Base-by-base conservation (phyloP, 2,113 vertebrate species). In the Rhinogobius similis region DNA sequence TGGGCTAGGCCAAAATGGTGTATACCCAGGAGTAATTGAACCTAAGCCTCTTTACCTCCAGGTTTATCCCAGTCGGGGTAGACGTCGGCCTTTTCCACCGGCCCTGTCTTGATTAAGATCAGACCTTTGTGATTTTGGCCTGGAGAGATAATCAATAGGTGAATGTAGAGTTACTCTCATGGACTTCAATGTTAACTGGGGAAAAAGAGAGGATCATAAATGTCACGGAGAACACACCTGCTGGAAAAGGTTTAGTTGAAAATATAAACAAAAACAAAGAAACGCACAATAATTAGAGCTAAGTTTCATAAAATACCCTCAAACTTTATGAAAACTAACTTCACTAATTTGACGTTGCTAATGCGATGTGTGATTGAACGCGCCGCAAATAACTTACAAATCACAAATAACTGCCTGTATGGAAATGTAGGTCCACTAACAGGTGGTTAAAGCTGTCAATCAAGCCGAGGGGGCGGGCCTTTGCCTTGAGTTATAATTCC, bases 381-480 rank as follows among this genome's bases (percentile, higher is more conserved):
- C 29, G 18, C 11, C 29, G 46, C 62, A 62, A 61, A 70, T 38
- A 70, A 61, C 38, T 29, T 71, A 77, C 76, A 80, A 59, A 75
- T 77, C 62, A 63, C 62, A 78, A 38, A 75, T 72, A 41, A 78
- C 23, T 48, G 71, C 77, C 63, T 56, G 70, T 13, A 14, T 63
- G 52, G 74, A 80, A 78, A 85, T 85, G 29, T 65, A 62, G 62
- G 39, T 72, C 72, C 79, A 67, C 62, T 84, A 86, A 90, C 81
- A 89, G 85, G 87, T 85, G 79, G 78, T 74, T 79, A 77, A 82
- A 88, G 68, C 77, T 79, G 85, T 76, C 85, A 88, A 84, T 87
- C 83, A 86, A 65, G 59, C 43, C 36, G n/a, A 71, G 61, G 84
- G 82, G 84, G 86, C 67, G 77, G 81, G 81, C 66, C 55, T 67